Base-by-base conservation (phyloP, 2,888 invertebrate genomes). In the Branchellion lobata region DNA sequence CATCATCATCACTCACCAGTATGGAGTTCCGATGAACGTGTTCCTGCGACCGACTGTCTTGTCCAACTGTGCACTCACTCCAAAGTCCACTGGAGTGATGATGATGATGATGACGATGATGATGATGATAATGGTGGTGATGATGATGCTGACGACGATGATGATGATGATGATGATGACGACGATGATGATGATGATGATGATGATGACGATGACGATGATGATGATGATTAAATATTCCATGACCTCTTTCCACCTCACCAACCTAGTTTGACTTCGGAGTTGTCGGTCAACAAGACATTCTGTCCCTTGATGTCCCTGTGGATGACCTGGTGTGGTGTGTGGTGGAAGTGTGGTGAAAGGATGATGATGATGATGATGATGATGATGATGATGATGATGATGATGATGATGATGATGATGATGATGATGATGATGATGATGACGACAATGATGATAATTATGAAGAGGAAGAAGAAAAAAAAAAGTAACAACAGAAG, bases 31-130 rank as follows among this genome's bases (percentile, higher is more conserved):
- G 85, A 99, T 99, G 88, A 99, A 99, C 73, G 87, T 99, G 89
- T 99, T 99, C 86, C 99, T 91, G 85, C 98, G 91, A 82, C 99
- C 99, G 88, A 99, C 97, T 83, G 99, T 99, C 86, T 98, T 92
- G 90, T 99, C 99, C 87, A 99, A 90, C 89, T 99, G 99, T 83
- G 99, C 99, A 83, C 96, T 96, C 81, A 99, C 99, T 86, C 99
- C 99, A 90, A 99, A 99, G 90, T 99, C 99, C 86, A 99, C 98
- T 93, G 88, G 21, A 51, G 61, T 57, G 24, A 57, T 14, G 24
- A 24, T 57, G 24, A 24, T 57, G 21, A 57, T 57, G 40, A 40
- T 40, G 5, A 40, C 14, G 14, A 40, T 57, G 21, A 57, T 57
- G 40, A 40, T 40, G 5, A 40, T 40, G 14, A 40, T 57, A n/a